phyloP scores from a whole-genome alignment of 2,888 invertebrate genomes.

The Selenia dentaria region DNA sequence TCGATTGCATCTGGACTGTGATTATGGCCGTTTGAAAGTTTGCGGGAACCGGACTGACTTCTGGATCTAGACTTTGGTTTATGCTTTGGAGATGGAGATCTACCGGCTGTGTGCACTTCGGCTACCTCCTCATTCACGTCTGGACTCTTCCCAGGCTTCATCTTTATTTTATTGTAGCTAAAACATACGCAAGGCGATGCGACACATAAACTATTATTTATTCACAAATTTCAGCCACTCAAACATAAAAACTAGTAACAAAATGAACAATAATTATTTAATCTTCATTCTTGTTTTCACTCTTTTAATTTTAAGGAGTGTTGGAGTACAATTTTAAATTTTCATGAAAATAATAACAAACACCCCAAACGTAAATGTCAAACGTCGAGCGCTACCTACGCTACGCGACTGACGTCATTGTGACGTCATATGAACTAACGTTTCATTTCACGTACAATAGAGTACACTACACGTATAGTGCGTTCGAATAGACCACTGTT shows the following conservation, averaged over 20 bases:
- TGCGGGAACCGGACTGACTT: constrained; percentile 66
- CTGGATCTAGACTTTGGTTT: constrained; percentile 57
- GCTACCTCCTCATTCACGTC: constrained; percentile 72
- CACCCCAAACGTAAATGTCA: constrained; percentile 41
- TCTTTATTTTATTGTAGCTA: constrained; percentile 36
- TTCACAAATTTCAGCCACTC: constrained; percentile 3
- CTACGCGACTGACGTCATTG: constrained; percentile 72
- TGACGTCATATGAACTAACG: constrained; percentile 57
- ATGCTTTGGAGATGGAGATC: constrained; percentile 73
- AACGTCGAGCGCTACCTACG: constrained; percentile 49
- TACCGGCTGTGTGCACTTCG: constrained; percentile 69
- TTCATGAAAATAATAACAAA: constrained; percentile 42
- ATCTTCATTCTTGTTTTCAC: constrained; percentile 8
- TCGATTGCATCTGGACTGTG: constrained; percentile 41
- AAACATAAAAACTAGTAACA: background rate
- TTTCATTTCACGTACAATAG: constrained; percentile 40
- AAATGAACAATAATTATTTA: background rate
- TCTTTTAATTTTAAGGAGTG: constrained; percentile 8
- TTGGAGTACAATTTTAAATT: constrained; percentile 16
- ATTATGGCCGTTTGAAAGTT: constrained; percentile 70
- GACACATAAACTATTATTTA: constrained; percentile 21
- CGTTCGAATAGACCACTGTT: too few species aligned
- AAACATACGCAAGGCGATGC: constrained; percentile 40
- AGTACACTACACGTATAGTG: too few species aligned
- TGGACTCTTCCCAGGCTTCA: constrained; percentile 72